Conservation (phyloP, 2,888 invertebrate species). For the Pseudoips prasinana region DNA sequence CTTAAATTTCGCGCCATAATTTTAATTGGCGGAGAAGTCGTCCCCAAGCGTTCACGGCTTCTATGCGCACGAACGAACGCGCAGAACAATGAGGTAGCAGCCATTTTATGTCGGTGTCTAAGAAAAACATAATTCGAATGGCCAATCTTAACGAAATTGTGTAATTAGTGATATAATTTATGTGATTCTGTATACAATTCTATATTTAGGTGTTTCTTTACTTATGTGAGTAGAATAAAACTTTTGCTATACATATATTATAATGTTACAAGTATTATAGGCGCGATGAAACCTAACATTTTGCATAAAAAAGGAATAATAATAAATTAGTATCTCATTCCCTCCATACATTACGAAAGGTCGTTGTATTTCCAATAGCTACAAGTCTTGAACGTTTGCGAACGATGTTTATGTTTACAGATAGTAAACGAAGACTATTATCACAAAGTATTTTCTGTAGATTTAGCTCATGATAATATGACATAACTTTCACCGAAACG, state of each 20-base stretch:
- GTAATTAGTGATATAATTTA: slow-evolving; percentile 82
- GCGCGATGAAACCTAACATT: slow-evolving; percentile 67
- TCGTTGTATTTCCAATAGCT: slow-evolving; percentile 53
- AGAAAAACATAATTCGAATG: slow-evolving; percentile 83
- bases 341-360: slow-evolving; percentile 52
- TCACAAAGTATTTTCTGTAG: slow-evolving; percentile 55
- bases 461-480: slow-evolving; percentile 64
- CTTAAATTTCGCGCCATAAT: slow-evolving; percentile 82
- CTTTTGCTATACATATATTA: slow-evolving; percentile 63
- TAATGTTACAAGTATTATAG: slow-evolving; percentile 53
- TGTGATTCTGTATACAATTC: slow-evolving; percentile 76
- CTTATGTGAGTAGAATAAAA: slow-evolving; percentile 75
- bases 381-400: slow-evolving; percentile 42
- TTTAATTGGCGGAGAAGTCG: slow-evolving; percentile 81
- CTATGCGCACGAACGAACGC: slow-evolving; percentile 83
- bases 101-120: slow-evolving; percentile 83
- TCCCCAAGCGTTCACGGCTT: slow-evolving; percentile 83
- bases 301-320: slow-evolving; percentile 57
- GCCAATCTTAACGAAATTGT: slow-evolving; percentile 81
- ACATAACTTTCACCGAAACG: slow-evolving; percentile 75
- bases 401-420: slow-evolving; percentile 55
- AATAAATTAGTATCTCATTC: slow-evolving; percentile 61
- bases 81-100: slow-evolving; percentile 83
- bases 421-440: slow-evolving; percentile 45
- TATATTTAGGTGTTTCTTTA: slow-evolving; percentile 74